Conservation (phyloP, 2,888 invertebrate genomes). For the Heteromurus nitidus region DNA sequence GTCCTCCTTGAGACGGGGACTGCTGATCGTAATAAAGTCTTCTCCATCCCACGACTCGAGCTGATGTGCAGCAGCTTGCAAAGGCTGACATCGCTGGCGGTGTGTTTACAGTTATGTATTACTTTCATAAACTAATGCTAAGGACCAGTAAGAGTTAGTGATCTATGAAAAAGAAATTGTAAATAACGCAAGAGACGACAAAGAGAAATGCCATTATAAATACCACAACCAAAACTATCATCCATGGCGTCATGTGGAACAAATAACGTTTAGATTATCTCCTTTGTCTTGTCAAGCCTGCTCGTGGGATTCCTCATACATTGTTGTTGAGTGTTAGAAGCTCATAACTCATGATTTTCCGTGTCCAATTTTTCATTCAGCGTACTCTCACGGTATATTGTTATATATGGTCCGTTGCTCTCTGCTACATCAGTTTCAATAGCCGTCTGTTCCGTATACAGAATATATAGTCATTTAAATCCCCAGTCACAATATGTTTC, state of each 20-base stretch:
- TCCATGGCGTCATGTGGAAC: constrained; percentile 71
- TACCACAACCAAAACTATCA: constrained; percentile 69
- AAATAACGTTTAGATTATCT: constrained; percentile 42
- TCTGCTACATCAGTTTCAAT: too few species aligned
- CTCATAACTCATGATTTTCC: neutral
- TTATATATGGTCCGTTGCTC: too few species aligned
- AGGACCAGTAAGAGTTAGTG: constrained; percentile 41
- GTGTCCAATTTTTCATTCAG: too few species aligned
- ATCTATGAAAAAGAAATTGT: constrained; percentile 71
- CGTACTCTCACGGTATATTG: too few species aligned
- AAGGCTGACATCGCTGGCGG: too few species aligned
- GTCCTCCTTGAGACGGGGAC: too few species aligned
- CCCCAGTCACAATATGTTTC: neutral
- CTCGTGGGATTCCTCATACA: constrained; percentile 9
- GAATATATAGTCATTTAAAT: neutral
- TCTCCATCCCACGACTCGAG: too few species aligned
- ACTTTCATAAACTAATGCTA: neutral
- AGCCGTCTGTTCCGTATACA: neutral
- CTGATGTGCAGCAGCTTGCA: too few species aligned
- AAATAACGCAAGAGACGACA: constrained; percentile 71
- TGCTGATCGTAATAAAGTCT: too few species aligned
- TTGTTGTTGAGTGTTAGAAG: neutral
- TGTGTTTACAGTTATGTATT: too few species aligned
- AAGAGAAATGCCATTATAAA: constrained; percentile 72
- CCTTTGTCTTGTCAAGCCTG: constrained; percentile 35